Base-by-base conservation (phyloP, 2,888 invertebrate species). In the Polyommatus icarus region DNA sequence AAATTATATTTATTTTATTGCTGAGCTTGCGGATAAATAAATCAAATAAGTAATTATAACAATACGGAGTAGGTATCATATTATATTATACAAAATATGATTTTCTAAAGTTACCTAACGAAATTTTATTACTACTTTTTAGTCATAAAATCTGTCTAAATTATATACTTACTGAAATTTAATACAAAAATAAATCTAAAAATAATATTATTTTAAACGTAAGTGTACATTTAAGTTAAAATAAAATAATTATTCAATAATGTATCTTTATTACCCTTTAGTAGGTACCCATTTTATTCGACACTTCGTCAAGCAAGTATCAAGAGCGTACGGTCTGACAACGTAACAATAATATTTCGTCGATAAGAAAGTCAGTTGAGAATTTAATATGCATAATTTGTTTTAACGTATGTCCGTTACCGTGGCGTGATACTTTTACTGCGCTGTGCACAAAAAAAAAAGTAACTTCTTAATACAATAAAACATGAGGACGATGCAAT, bases 301-400 rank as follows among this genome's bases (percentile, higher is more conserved):
- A 18, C 18, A 54, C 54, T 5, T 54, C 18, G 71, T 20, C n/a
- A 59, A 76, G 8, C 29, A 89, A 90, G 84, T 84, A 89, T 86
- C 91, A 91, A 92, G 79, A 84, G 80, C 1, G 3, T 57, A 76
- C 6, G 5, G 67, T 75, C 83, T 67, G 12, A 50, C 18, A 67
- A 32, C 32, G 29, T 46, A 82, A 86, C 83, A 87, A 76, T 77
- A 77, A 89, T 86, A 86, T 86, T 90, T 90, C 84, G 89, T 85
- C 87, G 93, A 93, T 93, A 93, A 93, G 92, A 89, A 93, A 92
- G 90, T 91, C 93, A 91, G 93, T 92, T 91, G 89, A 88, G 89
- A 88, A 90, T 90, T 87, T 87, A 90, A 89, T 90, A 90, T 88
- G 87, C 91, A 91, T 92, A 92, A 91, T 92, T 91, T 91, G 86